Conservation (phyloP, 2,888 invertebrate genomes). For the Chesias legatella region DNA sequence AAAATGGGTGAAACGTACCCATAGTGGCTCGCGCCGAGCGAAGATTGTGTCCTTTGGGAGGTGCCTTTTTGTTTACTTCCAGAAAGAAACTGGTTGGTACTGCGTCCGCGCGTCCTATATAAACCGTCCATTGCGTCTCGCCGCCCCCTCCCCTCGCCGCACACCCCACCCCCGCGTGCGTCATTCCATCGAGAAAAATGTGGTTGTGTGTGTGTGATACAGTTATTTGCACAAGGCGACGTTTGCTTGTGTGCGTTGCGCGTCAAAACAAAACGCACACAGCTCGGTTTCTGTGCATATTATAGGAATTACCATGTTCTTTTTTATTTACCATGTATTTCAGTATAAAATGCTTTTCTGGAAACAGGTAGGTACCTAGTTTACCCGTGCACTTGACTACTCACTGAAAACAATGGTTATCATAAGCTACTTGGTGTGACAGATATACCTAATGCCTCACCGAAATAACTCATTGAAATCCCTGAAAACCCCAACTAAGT, state of each 20-base stretch:
- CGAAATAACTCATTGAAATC: too few species aligned
- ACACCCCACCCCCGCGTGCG: conserved; percentile 41
- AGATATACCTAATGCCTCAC: too few species aligned
- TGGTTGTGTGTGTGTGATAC: conserved; percentile 19
- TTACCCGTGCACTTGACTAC: too few species aligned
- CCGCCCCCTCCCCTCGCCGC: conserved; percentile 32
- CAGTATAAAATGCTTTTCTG: too few species aligned
- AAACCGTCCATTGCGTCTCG: conserved; percentile 47
- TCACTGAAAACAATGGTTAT: too few species aligned
- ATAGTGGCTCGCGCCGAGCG: conserved; percentile 54
- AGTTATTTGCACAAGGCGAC: conserved; percentile 29
- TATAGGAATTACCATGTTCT: conserved; percentile 9
- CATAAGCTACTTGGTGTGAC: too few species aligned
- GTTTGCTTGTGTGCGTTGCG: conserved; percentile 24
- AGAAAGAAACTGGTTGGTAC: conserved; percentile 60
- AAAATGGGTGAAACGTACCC: conserved; percentile 56
- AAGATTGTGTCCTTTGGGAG: conserved; percentile 43
- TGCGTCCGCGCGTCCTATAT: conserved; percentile 62
- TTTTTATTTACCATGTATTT: too few species aligned
- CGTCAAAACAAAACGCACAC: conserved; percentile 42
- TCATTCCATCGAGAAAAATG: conserved; percentile 49
- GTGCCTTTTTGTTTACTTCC: conserved; percentile 61
- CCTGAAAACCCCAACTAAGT: too few species aligned
- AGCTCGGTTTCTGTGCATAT: conserved; percentile 4
- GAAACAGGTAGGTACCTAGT: too few species aligned